Evolutionary conservation across 2,113 vertebrate species (phyloP), one percentile per base, ranked within the genome.

Genomic region (Tinamus guttatus): DNA sequence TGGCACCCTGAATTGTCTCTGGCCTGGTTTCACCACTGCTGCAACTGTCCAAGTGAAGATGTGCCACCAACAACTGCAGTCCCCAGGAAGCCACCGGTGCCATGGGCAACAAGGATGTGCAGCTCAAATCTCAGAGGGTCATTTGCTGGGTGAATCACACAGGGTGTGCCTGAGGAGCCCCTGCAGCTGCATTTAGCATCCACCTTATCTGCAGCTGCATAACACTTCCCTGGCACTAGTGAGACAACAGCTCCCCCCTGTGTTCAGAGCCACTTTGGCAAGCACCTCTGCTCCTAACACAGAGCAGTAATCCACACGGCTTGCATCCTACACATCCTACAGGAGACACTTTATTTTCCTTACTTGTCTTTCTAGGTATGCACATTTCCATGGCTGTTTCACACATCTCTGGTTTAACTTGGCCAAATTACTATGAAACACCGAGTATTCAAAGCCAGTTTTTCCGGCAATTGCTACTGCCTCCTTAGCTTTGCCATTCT

Each of bases 261-360:
- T 6, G 30, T 19, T 2, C 0, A 52, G 8, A 62, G 27, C 16
- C 11, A 18, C 60, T 7, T 4, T 2, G 1, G 38, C 32, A 43
- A 43, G 43, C 22, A 34, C 32, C 20, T 54, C 47, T 2, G 2
- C 14, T 81, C 38, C 38, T 24, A 54, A 21, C 0, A 0, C 2
- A 5, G 59, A 43, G 36, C 9, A 32, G 17, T 21, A 28, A 75
- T 28, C 28, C 34, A 10, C 17, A 47, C 28, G 10, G 28, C 4
- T 24, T 30, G 6, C 30, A 58, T 32, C 8, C 24, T 45, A 25
- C 22, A 30, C 28, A 47, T 59, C 17, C 22, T 9, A 24, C 5
- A 4, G 13, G n/a, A 67, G 30, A 22, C 21, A 34, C 21, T 49
- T 22, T 28, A 10, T 5, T 68, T 59, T 68, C 52, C 24, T 19